These are phyloP conservation scores for Microtus californicus DNA, from an alignment of 2,797 vertebrate genomes.

Conservation along the genomic window DNA sequence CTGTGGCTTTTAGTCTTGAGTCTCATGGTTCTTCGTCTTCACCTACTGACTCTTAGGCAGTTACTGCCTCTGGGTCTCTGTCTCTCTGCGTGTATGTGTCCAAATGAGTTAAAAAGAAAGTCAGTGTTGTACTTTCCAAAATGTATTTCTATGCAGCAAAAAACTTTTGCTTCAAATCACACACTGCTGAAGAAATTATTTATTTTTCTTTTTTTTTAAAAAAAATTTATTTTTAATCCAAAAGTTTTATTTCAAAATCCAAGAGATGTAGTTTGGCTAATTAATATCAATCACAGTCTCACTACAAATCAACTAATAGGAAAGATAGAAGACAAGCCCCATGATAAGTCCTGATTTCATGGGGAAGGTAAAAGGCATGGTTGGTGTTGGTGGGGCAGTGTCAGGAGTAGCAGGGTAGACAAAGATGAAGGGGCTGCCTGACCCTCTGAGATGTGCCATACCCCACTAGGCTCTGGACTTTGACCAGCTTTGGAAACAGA, in stretches of 20 bases:
- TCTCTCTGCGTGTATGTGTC: not conserved
- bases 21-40: not conserved
- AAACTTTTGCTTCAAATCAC: not conserved
- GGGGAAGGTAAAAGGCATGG: not conserved
- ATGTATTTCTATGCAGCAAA: not conserved
- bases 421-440: not conserved
- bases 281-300: not conserved
- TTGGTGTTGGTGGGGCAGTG: not conserved
- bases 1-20: not conserved
- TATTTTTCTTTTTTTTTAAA: not conserved
- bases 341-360: not conserved
- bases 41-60: not conserved
- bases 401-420: not conserved
- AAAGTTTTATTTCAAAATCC: conserved; percentile 29
- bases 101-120: not conserved
- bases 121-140: not conserved
- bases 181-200: not conserved
- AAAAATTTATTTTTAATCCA: not conserved
- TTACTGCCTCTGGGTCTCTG: not conserved
- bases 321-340: not conserved
- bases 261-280: not conserved
- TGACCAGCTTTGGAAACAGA: not conserved
- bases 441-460: not conserved
- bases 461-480: not conserved
- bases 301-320: not conserved